Evolutionary conservation across 2,888 invertebrate species (phyloP), one percentile per base, ranked within the genome.

Genomic region (Pachymerium ferrugineum): DNA sequence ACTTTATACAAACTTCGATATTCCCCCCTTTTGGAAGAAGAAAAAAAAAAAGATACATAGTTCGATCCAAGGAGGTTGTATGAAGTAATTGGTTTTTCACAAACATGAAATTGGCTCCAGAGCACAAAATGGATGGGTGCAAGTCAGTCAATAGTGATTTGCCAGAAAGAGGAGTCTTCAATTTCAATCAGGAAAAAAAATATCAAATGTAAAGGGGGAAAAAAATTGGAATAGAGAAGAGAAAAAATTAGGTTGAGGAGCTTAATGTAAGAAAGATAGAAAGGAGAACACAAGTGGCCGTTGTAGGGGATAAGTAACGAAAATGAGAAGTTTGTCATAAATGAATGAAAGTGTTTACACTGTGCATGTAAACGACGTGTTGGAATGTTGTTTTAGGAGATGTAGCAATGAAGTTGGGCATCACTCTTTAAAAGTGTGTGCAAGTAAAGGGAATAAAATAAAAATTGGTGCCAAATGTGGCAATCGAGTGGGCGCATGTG

Each of bases 101-200:
- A n/a, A 54, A 54, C 47, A 54, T 54, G 47, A 54, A 54, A 54
- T 54, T 54, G 47, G 47, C 47, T 54, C 16, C 47, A 54, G 47
- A 16, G 16, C 19, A 19, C 47, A 54, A 19, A 54, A 54, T 54
- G 47, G 47, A 54, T 54, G 47, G 16, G 47, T 54, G 14, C 47
- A 54, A 54, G 47, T 54, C 47, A 54, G 47, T 54, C 47, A 54
- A 54, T 54, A 54, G 47, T 54, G n/a, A 42, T 42, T 42, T 42
- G 42, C 42, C 42, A 42, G 42, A 8, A 14, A 14, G 47, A 22
- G 4, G 19, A 19, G 16, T 54, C 47, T 54, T 54, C 47, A 54
- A 54, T 54, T 54, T 54, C 47, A 54, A 54, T 54, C 47, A 19
- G 47, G 22, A 19, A 54, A 54, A 54, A 54, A 54, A 22, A 54